Base-by-base conservation (phyloP, 2,797 vertebrate species). In the Choloepus didactylus region DNA sequence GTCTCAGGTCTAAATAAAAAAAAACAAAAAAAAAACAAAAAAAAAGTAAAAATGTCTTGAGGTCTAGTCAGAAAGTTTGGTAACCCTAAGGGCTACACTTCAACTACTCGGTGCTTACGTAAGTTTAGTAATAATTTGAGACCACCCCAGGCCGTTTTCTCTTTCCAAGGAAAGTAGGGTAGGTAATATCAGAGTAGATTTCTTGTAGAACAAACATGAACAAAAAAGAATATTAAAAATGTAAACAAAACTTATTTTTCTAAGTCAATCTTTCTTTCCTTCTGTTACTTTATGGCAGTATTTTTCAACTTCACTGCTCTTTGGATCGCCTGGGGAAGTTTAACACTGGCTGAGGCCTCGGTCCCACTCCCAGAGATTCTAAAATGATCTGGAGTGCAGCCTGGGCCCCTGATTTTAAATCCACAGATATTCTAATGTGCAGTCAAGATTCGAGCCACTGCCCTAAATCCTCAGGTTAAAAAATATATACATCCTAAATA, bases 201-300 rank as follows among this genome's bases (percentile, higher is more conserved):
- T 79, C 49, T 59, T 6, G n/a, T 27, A 59, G 49, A 80, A 59
- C 23, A 70, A 87, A 72, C 54, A 41, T 56, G 56, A 56, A 56
- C 56, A 56, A 56, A 56, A 56, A 54, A 15, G 41, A 54, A 54
- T 18, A 54, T 54, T 16, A 54, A 18, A 54, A 15, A 5, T 62
- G 8, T 49, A 49, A 49, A 66, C 29, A 38, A 21, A 85, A 15
- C 25, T 81, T 16, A 35, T 73, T 85, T 93, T 93, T 27, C 25
- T 27, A 5, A 89, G 73, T 85, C 84, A 62, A 67, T 7, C 21
- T 76, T 87, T 79, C 62, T 23, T 89, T 85, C 62, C 29, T 89
- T 85, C 60, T 69, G 12, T 81, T 91, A 94, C 62, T 86, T 76
- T 76, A 86, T 84, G 62, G n/a, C 59, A 23, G 25, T 31, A 3